Evolutionary conservation across 92 coral and sea anemone species (phyloP).

Genomic region (Nematostella vectensis): DNA sequence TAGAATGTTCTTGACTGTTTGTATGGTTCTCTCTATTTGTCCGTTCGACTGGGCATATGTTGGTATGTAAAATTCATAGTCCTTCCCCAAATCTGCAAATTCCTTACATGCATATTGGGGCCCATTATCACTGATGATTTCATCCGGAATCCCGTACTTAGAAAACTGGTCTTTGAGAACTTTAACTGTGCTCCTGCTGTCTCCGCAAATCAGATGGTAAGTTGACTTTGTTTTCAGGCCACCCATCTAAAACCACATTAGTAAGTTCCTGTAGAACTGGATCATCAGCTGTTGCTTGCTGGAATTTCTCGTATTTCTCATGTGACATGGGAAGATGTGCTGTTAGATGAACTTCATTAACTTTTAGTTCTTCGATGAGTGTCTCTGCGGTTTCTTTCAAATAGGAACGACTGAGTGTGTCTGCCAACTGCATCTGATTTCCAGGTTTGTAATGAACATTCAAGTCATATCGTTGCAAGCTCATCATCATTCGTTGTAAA

Average conservation of each 20-base stretch:
- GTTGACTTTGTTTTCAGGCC: too few relatives aligned
- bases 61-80: slow-evolving; percentile 11
- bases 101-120: slow-evolving; percentile 10
- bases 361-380: slow-evolving; percentile 23
- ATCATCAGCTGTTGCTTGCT: slow-evolving; percentile 28
- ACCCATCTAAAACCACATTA: slow-evolving; percentile 14
- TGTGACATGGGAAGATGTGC: slow-evolving; percentile 28
- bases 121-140: slow-evolving; percentile 22
- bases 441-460: slow-evolving; percentile 21
- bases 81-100: slow-evolving; percentile 4
- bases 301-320: slow-evolving; percentile 27
- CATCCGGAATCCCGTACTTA: slow-evolving; percentile 4
- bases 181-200: slow-evolving; percentile 15
- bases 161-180: slow-evolving; percentile 12
- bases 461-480: slow-evolving; percentile 23
- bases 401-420: slow-evolving; percentile 27
- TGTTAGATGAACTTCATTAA: slow-evolving; percentile 21
- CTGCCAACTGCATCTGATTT: slow-evolving; percentile 18
- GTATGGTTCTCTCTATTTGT: slow-evolving; percentile 27
- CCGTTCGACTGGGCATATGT: slow-evolving; percentile 21
- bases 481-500: slow-evolving; percentile 11
- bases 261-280: slow-evolving; percentile 15
- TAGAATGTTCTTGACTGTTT: slow-evolving; percentile 16
- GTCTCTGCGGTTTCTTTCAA: slow-evolving; percentile 16
- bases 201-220: too few relatives aligned